Conservation (phyloP, 2,888 invertebrate species). For the Octodonta nipae region DNA sequence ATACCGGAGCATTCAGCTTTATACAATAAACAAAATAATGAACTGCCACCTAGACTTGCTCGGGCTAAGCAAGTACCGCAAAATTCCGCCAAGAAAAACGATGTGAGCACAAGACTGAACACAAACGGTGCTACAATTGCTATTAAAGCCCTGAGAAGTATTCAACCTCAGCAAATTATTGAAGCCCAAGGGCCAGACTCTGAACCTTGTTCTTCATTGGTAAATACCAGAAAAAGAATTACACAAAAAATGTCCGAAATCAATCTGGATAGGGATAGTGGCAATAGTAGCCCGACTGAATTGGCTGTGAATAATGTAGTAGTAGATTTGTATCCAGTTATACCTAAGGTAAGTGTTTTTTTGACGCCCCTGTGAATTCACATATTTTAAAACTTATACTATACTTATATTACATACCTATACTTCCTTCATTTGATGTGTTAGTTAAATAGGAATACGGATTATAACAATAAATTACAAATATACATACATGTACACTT, state of each 20-base stretch:
- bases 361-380: too few species aligned
- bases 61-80: background rate
- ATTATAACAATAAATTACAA: too few species aligned
- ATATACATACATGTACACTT: too few species aligned
- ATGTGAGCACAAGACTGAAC: too few species aligned
- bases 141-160: too few species aligned
- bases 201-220: slow-evolving; percentile 14
- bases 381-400: too few species aligned
- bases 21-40: background rate
- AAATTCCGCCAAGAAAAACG: background rate
- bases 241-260: slow-evolving; percentile 22
- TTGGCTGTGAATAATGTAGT: slow-evolving; percentile 2
- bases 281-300: slow-evolving; percentile 23
- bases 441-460: too few species aligned
- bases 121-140: background rate
- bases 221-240: slow-evolving; percentile 19
- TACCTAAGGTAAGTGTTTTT: too few species aligned
- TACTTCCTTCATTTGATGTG: too few species aligned
- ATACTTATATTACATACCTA: too few species aligned
- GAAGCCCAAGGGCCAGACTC: slow-evolving; percentile 3
- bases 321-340: too few species aligned
- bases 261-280: slow-evolving; percentile 22
- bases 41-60: background rate
- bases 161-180: too few species aligned
- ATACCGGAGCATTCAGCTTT: slow-evolving; percentile 13